Evolutionary conservation across 1,140 invertebrate genomes (phyloP), one percentile per base, ranked within the genome.

Genomic region (Pantala flavescens): DNA sequence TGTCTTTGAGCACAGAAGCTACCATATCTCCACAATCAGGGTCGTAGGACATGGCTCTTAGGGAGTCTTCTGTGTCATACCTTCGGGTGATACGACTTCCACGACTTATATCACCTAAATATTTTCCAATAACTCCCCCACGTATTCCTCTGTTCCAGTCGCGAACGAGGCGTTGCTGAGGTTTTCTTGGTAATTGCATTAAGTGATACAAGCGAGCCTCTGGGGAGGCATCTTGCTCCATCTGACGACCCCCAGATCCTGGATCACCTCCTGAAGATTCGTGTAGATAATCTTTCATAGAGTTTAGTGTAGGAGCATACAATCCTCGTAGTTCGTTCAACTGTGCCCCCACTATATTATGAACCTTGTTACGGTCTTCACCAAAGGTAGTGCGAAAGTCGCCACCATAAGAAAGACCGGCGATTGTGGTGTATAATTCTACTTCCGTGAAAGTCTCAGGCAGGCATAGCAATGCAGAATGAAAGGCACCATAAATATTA

Each of bases 371-470:
- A 81, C 93, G 94, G 80, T 99, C 96, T 84, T 99, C 98, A 16
- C 97, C 98, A 84, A 99, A 91, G 12, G 87, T 90, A 97, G 98
- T 98, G 74, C 98, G 87, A 83, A 99, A 98, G 82, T 99, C 97
- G 74, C 94, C 94, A 74, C 86, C 87, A 81, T 99, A 99, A 72
- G 97, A 98, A n/a, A 99, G 82, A 72, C 90, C 89, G 14, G 94
- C 89, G 63, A 99, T 92, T 2, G 88, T 88, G 81, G 89, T 87
- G 81, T 94, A 99, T 73, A 99, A 89, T 63, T 96, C 89, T 80
- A 89, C 88, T 82, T 97, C 91, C 0, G 91, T 90, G 80, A 99
- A 99, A 71, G 87, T 85, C 81, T 97, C 94, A 0, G 96, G 96
- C 70, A 99, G 82, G 24, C 95, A 83, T 0, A 99, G 84, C 14